Conservation (phyloP, 2,797 vertebrate species). For the Epinephelus awoara region DNA sequence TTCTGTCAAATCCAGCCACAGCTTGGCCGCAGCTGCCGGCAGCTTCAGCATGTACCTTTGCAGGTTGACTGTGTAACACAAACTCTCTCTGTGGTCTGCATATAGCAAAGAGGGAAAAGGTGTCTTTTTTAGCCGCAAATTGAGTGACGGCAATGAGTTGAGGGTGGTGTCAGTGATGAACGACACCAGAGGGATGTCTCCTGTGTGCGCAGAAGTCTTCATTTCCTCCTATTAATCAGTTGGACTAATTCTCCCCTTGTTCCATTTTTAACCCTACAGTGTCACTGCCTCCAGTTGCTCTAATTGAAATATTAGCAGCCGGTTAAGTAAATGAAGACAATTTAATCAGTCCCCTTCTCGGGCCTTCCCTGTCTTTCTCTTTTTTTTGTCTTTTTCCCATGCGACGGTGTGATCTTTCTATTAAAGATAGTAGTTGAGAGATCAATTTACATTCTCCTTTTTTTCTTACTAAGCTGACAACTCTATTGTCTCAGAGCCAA, state of each 20-base stretch:
- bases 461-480: slow-evolving; percentile 76
- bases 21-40: slow-evolving; percentile 49
- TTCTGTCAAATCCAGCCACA: slow-evolving; percentile 77
- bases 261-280: slow-evolving; percentile 89
- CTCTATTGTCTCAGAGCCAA: slow-evolving; percentile 77
- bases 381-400: slow-evolving; percentile 75
- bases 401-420: slow-evolving; percentile 85
- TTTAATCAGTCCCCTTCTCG: slow-evolving; percentile 86
- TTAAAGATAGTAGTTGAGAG: slow-evolving; percentile 84
- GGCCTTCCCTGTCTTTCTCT: slow-evolving; percentile 65
- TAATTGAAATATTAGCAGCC: slow-evolving; percentile 91
- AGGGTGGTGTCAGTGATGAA: slow-evolving; percentile 84
- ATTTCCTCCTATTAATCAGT: slow-evolving; percentile 89
- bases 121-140: slow-evolving; percentile 63
- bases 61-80: slow-evolving; percentile 57
- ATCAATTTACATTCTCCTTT: slow-evolving; percentile 79
- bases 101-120: slow-evolving; percentile 38
- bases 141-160: slow-evolving; percentile 68
- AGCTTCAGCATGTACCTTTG: slow-evolving; percentile 56
- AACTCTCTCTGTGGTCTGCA: slow-evolving; percentile 51
- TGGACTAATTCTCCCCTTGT: slow-evolving; percentile 85
- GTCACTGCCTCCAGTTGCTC: slow-evolving; percentile 86
- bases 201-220: slow-evolving; percentile 84
- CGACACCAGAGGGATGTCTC: slow-evolving; percentile 81
- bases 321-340: slow-evolving; percentile 90